Conservation (phyloP, 2,797 vertebrate species). For the Lophius americanus region DNA sequence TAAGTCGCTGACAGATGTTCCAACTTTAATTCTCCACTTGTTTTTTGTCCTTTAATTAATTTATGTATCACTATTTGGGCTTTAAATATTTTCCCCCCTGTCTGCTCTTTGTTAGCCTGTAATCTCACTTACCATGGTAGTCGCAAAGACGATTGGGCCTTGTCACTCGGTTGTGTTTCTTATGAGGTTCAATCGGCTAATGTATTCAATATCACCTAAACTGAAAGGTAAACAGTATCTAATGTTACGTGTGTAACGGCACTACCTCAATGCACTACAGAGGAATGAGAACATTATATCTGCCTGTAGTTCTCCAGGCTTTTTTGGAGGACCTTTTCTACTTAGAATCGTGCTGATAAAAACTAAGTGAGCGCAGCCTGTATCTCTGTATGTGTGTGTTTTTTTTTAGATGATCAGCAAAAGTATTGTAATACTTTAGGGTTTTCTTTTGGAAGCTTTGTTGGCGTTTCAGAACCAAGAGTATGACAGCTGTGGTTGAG, state of each 20-base stretch:
- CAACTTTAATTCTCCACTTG: constrained; percentile 86
- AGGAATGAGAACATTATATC: constrained; percentile 41
- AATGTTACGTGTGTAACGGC: constrained; percentile 54
- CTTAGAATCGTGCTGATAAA: constrained; percentile 47
- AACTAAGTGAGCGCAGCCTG: constrained; percentile 58
- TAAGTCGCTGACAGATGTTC: constrained; percentile 88
- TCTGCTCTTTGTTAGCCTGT: constrained; percentile 78
- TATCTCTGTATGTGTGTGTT: constrained; percentile 50
- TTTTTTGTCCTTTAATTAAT: constrained; percentile 87
- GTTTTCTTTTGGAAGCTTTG: constrained; percentile 71
- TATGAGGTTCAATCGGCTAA: constrained; percentile 80
- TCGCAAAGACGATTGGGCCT: constrained; percentile 77
- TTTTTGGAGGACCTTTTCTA: constrained; percentile 45
- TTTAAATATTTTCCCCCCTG: constrained; percentile 75
- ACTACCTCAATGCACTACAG: constrained; percentile 45
- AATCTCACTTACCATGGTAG: constrained; percentile 81
- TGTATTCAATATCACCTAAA: constrained; percentile 80
- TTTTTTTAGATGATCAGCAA: constrained; percentile 51
- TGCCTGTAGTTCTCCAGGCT: constrained; percentile 42
- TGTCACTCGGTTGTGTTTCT: constrained; percentile 79
- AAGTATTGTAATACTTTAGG: constrained; percentile 52
- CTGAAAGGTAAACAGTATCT: constrained; percentile 80
- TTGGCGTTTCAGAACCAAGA: constrained; percentile 45
- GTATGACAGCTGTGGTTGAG: constrained; percentile 59
- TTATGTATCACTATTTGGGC: constrained; percentile 83